Evolutionary conservation across 2,113 vertebrate species (phyloP), one percentile per base, ranked within the genome.

Genomic region (Rhipidura dahli): DNA sequence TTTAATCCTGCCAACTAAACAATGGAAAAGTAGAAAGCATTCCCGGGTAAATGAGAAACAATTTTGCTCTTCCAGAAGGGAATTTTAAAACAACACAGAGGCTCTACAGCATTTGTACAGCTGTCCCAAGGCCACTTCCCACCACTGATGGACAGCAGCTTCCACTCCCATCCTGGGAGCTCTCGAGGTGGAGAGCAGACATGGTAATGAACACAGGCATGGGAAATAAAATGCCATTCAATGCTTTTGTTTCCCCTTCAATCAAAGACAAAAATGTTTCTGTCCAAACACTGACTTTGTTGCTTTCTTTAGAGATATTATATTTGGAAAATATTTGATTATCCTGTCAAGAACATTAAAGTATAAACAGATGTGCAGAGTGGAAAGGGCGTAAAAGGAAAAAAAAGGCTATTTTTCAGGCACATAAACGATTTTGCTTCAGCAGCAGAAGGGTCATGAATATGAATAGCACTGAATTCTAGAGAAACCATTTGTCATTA

Each of bases 401-500:
- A 12, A 40, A n/a, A 69, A 50, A 26, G 47, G 31, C 6, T 4
- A 59, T 90, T 95, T 95, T 96, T 80, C 82, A 86, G 64, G 56
- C 80, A 78, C 45, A 78, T 42, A 93, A 94, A 91, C 90, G 81
- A 53, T 69, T 96, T 94, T 93, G 45, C 90, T 85, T 94, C 89
- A 64, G 69, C 87, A 94, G 75, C 90, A 94, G 86, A 92, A 96
- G 79, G 51, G 77, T 80, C 94, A 84, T 96, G 90, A 95, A 95
- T 93, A 94, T 86, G 91, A 97, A 95, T 96, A 93, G 76, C 6
- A 35, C 44, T 86, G 85, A 90, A 94, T 90, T 84, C 28, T 16
- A 71, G 82, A 90, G 76, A 94, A 94, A 96, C 89, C 94, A 94
- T 97, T 95, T 97, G 94, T 97, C 92, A 94, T 97, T 97, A 98